Percentiles rank a stretch among this genome's conserved stretches.
Conservation (phyloP, 2,113 vertebrate species). For the Erythrocercus mccallii region DNA sequence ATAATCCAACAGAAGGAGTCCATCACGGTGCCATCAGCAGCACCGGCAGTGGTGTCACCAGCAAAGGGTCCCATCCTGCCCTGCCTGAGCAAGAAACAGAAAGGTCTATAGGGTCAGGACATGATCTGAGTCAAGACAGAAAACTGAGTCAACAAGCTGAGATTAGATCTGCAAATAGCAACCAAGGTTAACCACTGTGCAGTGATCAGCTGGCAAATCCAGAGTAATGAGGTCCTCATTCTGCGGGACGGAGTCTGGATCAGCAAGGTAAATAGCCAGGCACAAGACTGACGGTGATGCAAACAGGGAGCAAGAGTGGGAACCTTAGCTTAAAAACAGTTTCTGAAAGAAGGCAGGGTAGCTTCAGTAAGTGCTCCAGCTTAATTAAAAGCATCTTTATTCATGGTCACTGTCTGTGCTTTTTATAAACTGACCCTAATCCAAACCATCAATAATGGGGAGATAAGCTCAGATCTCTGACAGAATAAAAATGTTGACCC, state of each 20-base stretch:
- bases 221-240: background rate
- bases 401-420: background rate
- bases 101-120: background rate
- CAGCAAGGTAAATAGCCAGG: background rate
- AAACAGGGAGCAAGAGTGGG: background rate
- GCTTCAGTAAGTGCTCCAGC: background rate
- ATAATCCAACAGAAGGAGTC: background rate
- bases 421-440: background rate
- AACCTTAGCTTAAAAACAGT: background rate
- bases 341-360: background rate
- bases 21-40: accelerated
- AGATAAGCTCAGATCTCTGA: background rate
- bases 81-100: accelerated
- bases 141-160: background rate
- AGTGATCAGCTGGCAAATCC: background rate
- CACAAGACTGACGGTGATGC: background rate
- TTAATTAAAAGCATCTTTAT: background rate
- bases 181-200: background rate
- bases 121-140: background rate
- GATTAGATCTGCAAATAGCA: background rate
- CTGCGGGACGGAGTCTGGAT: background rate
- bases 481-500: background rate
- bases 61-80: background rate
- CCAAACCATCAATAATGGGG: background rate
- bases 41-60: background rate